A percentile compares a stretch with the other conserved stretches of the same genome.
These are phyloP conservation scores for Jaculus jaculus DNA, from an alignment of 2,113 vertebrate genomes.

Conservation along the genomic window DNA sequence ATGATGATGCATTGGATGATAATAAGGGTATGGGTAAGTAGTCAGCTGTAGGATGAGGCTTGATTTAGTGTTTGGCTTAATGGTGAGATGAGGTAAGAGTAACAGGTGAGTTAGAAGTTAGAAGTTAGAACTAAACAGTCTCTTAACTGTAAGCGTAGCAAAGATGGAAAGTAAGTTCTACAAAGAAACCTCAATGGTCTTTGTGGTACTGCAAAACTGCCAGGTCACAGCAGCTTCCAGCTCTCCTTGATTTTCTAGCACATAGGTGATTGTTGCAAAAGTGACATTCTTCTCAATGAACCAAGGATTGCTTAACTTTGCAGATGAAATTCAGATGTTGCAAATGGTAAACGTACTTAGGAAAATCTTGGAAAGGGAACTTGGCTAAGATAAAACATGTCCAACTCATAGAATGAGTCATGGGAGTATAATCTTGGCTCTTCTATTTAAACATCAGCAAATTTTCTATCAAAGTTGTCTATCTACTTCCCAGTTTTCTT, in stretches of 20 bases:
- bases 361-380: conserved; percentile 41
- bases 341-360: conserved; percentile 21
- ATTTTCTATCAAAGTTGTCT: conserved; percentile 9
- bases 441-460: conserved; percentile 19
- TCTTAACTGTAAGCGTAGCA: not conserved
- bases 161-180: not conserved
- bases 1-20: not conserved
- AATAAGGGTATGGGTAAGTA: not conserved
- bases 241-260: not conserved
- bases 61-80: not conserved
- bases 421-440: conserved; percentile 6
- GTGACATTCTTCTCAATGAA: not conserved
- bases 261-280: not conserved
- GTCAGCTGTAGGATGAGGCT: not conserved
- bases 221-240: not conserved
- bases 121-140: not conserved
- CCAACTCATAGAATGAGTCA: conserved; percentile 31
- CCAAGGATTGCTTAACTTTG: not conserved
- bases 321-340: conserved; percentile 24
- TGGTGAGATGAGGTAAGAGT: not conserved
- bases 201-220: not conserved
- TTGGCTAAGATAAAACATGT: conserved; percentile 33
- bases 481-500: not conserved
- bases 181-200: not conserved
- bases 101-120: not conserved